phyloP scores from a whole-genome alignment of 2,888 invertebrate species.

The Limnephilus auricula region DNA sequence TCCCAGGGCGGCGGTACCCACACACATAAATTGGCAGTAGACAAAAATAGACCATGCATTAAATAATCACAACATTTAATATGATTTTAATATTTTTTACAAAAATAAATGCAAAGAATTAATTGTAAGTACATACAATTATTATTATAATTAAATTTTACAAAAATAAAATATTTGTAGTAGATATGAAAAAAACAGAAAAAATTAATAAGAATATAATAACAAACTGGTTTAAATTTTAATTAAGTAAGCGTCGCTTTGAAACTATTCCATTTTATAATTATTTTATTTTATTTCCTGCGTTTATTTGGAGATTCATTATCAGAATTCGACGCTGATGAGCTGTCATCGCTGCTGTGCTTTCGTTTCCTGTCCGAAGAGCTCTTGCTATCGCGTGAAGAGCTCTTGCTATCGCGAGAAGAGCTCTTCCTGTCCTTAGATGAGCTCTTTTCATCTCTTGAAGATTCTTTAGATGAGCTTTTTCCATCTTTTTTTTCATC shows the following conservation, averaged over 20 bases:
- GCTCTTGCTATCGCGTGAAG: conserved; percentile 42
- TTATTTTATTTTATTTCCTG: conserved; percentile 39
- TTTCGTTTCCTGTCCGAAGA: conserved; percentile 68
- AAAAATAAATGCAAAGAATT: background rate
- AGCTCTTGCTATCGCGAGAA: background rate
- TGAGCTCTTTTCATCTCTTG: conserved; percentile 29
- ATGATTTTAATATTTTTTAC: background rate
- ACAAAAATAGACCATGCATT: background rate
- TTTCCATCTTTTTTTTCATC: conserved; percentile 50
- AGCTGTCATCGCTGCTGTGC: conserved; percentile 39
- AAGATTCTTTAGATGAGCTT: conserved; percentile 66
- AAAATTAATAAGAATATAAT: background rate
- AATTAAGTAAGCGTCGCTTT: background rate
- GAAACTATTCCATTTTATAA: background rate
- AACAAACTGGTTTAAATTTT: background rate
- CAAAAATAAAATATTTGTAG: background rate
- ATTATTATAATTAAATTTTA: background rate
- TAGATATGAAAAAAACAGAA: background rate
- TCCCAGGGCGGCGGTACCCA: too few species aligned
- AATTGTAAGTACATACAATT: too few species aligned
- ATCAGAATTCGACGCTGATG: conserved; percentile 51
- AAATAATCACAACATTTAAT: background rate
- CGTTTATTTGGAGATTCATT: conserved; percentile 45
- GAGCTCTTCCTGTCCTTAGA: conserved; percentile 60
- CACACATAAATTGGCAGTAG: background rate